phyloP scores from a whole-genome alignment of 2,113 vertebrate genomes.

The Nycticebus coucang region DNA sequence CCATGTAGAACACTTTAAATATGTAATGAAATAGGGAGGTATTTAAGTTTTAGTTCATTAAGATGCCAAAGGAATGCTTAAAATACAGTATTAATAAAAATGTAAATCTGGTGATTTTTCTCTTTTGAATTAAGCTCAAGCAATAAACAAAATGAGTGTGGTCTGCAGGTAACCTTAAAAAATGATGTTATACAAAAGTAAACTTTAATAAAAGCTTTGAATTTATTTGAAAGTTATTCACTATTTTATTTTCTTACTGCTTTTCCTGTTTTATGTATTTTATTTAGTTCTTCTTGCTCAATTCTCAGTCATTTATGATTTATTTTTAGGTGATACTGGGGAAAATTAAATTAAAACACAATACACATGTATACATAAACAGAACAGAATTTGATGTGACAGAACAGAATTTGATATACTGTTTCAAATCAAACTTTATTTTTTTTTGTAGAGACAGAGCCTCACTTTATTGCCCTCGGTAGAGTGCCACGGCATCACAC shows the following conservation, averaged over 20 bases:
- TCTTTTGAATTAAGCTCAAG: constrained; percentile 36
- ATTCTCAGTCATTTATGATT: constrained; percentile 8
- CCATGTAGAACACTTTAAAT: constrained; percentile 42
- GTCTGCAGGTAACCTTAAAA: not conserved
- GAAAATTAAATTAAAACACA: not conserved
- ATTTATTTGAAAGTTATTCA: not conserved
- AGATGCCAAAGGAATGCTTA: constrained; percentile 12
- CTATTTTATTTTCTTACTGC: not conserved
- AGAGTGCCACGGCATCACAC: no score
- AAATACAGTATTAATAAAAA: constrained; percentile 24
- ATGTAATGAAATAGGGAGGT: not conserved
- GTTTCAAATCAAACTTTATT: no score
- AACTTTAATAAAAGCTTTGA: not conserved
- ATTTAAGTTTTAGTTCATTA: constrained; percentile 9
- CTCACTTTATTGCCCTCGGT: no score
- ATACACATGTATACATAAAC: not conserved
- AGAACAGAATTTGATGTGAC: not conserved
- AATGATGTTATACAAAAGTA: constrained; percentile 19
- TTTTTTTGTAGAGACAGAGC: no score
- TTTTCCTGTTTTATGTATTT: not conserved
- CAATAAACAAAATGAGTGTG: not conserved
- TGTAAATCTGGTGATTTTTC: not conserved
- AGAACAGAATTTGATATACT: not conserved
- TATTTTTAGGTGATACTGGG: not conserved
- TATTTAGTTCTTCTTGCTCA: constrained; percentile 20